Evolutionary conservation across 2,888 invertebrate genomes (phyloP), one percentile per base, ranked within the genome.

Genomic region (Agapostemon virescens): DNA sequence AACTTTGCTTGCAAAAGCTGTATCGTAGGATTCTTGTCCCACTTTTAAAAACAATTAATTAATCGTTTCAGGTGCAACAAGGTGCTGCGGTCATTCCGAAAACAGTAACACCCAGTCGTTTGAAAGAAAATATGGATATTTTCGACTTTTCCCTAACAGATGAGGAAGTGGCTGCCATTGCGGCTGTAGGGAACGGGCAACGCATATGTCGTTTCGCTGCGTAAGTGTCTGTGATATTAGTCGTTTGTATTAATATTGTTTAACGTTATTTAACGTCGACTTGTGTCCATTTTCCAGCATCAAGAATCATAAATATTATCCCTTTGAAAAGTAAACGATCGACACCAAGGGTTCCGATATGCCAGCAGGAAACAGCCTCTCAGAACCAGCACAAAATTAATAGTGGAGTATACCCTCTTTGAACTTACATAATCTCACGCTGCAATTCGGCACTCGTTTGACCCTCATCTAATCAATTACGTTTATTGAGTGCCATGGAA

Each of bases 21-120:
- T 17, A 15, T 15, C 40, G 17, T 17, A 42, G 0, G 15, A 17
- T 40, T 40, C 15, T 66, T 63, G 26, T 17, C 0, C 17, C 7
- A 7, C 17, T 2, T n/a, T 40, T 66, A 40, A 69, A 40, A 70
- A 23, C 13, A 55, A 55, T 55, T 13, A 55, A 52, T 26, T 55
- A 30, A 30, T n/a, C 42, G 3, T 80, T 75, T 17, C 61, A 91
- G 91, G 81, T 86, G 11, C 90, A 91, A 82, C 87, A 86, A 79
- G 94, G 94, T 0, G 90, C 94, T 71, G 93, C 94, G 1, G 94
- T 94, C 49, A 95, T 96, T 77, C 96, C 96, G 0, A 96, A 96
- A 90, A 95, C 95, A 0, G 95, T 95, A 36, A 95, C 93, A 13
- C 93, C 94, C 84, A 87, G 91, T 0, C 93, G 96, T 40, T 94